These are phyloP conservation scores for Amblyjoppa proteus DNA, from an alignment of 2,888 invertebrate species.

Conservation along the genomic window DNA sequence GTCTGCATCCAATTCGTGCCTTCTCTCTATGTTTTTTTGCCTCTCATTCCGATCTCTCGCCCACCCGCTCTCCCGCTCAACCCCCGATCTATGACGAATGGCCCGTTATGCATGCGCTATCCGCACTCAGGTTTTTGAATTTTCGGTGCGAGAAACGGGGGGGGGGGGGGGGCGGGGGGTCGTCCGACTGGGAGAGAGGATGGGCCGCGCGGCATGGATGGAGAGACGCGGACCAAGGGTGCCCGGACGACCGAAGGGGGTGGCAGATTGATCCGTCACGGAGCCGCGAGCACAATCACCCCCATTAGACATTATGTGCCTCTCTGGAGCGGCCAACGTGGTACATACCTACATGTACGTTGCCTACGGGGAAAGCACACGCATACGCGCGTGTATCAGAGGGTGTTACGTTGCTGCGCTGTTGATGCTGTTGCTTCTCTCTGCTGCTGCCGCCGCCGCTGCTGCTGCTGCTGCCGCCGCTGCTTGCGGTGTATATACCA, in stretches of 20 bases:
- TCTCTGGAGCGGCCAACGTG: constrained; percentile 73
- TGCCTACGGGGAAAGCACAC: constrained; percentile 68
- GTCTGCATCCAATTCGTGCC: constrained; percentile 13
- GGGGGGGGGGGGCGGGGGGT: constrained; percentile 49
- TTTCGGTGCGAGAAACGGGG: constrained; percentile 74
- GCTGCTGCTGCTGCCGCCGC: constrained; percentile 55
- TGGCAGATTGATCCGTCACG: constrained; percentile 85
- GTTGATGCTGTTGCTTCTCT: constrained; percentile 60
- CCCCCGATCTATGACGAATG: constrained; percentile 81
- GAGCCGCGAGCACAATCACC: constrained; percentile 84
- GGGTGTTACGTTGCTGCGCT: constrained; percentile 62
- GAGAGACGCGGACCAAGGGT: constrained; percentile 64
- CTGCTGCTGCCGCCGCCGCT: constrained; percentile 30
- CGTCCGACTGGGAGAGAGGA: constrained; percentile 56
- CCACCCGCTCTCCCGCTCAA: constrained; percentile 36
- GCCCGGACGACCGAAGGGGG: constrained; percentile 78
- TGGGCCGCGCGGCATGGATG: constrained; percentile 63
- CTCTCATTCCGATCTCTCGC: constrained; percentile 31
- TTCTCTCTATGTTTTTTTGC: constrained; percentile 35
- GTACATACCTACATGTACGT: constrained; percentile 58
- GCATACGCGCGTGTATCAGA: constrained; percentile 65
- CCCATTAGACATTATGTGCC: constrained; percentile 85
- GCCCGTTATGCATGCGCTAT: constrained; percentile 80
- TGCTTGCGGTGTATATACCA: constrained; percentile 18
- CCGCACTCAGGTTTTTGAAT: constrained; percentile 77